Base-by-base conservation (phyloP, 1,140 invertebrate genomes). In the Phthorimaea operculella region DNA sequence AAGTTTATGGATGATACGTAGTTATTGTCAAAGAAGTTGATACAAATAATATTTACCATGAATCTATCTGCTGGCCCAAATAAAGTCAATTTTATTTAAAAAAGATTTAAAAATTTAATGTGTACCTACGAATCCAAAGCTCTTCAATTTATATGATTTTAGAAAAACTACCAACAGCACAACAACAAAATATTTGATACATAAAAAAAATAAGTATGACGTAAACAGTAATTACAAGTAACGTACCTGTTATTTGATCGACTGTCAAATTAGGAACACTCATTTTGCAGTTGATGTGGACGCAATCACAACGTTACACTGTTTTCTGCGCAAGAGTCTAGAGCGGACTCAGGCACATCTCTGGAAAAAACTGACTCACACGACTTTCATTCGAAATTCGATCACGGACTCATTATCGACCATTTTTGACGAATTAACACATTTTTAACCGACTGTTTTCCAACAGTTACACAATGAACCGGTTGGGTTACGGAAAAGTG, bases 231-330 rank as follows among this genome's bases (percentile, higher is more conserved):
- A 2, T 28, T 28, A 28, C 21, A 28, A 28, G 21, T 28, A 47
- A 47, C 44, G 15, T 73, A 83, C 79, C 79, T 78, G 75, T 81
- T 55, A 83, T 76, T 70, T 81, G 76, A 64, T 74, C 78, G 47
- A 68, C 69, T 58, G 72, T 83, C 60, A 83, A 76, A 79, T 83
- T 83, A 50, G 79, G 79, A 61, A 83, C 79, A 72, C 79, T 83
- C 76, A 81, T 79, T 53, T 14, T 47, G 48, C 4, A n/a, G 17
- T 50, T 60, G 68, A 65, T 70, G 21, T 28, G 21, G 21, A 28
- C 2, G 21, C 60, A 66, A 57, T 67, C 62, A 51, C 34, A 52
- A 58, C 56, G 33, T 52, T 58, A 53, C 57, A 64, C 54, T 33
- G 57, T 50, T 28, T 50, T 28, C 18, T 33, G 21, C 48, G 12